These are phyloP conservation scores for Plotosus lineatus DNA, from an alignment of 2,113 vertebrate genomes.

Conservation along the genomic window DNA sequence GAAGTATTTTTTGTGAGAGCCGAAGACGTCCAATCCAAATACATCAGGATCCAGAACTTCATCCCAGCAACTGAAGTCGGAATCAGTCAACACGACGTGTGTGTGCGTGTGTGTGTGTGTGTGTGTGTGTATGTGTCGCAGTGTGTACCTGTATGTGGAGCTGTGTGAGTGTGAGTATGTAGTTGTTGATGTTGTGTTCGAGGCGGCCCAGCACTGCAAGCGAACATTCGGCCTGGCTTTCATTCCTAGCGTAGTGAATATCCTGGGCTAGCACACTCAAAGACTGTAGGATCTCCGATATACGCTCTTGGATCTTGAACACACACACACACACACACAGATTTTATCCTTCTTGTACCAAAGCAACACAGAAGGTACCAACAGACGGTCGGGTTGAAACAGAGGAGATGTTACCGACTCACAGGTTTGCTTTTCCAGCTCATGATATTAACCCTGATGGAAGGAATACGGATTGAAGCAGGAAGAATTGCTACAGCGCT, in stretches of 20 bases:
- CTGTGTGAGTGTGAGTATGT: conserved; percentile 63
- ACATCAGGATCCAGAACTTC: neutral
- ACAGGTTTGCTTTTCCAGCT: conserved; percentile 68
- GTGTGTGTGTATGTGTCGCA: neutral
- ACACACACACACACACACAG: conserved; percentile 29
- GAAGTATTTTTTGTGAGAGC: conserved; percentile 51
- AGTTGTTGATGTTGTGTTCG: conserved; percentile 67
- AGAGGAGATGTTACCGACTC: conserved; percentile 46
- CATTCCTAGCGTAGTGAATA: conserved; percentile 52
- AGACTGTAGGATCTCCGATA: conserved; percentile 64
- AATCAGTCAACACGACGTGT: neutral
- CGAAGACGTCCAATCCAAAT: conserved; percentile 25
- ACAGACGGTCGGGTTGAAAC: neutral
- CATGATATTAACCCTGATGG: conserved; percentile 59
- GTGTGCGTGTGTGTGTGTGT: neutral
- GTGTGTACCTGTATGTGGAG: conserved; percentile 53
- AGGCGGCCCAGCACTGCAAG: conserved; percentile 58
- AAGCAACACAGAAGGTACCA: too few species aligned
- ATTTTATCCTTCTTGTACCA: neutral
- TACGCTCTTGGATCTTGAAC: conserved; percentile 62
- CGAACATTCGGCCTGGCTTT: conserved; percentile 55
- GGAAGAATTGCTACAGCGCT: conserved; percentile 43
- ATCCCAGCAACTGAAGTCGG: neutral
- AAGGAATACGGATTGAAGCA: conserved; percentile 60
- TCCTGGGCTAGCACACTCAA: conserved; percentile 59